Percentiles rank a stretch among this genome's conserved stretches.
These are phyloP conservation scores for Girardinus metallicus DNA, from an alignment of 2,797 vertebrate species.

Conservation along the genomic window DNA sequence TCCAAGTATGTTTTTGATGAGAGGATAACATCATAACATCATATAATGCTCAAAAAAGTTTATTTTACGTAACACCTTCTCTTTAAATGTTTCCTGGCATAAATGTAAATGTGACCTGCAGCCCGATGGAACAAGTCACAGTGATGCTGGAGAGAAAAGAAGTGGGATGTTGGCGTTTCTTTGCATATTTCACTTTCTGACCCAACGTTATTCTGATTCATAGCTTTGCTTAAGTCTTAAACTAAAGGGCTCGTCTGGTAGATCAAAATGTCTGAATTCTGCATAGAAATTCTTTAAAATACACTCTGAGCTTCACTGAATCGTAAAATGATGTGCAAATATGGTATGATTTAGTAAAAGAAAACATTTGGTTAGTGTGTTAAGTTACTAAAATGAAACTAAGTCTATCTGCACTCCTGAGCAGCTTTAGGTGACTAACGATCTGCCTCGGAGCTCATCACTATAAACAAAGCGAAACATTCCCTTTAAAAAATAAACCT, in stretches of 20 bases:
- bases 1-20: neutral
- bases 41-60: neutral
- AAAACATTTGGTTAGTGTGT: neutral
- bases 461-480: slow-evolving; percentile 2
- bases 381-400: neutral
- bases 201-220: neutral
- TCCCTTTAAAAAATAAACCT: neutral
- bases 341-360: neutral
- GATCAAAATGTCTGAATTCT: neutral
- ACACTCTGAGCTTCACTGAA: neutral
- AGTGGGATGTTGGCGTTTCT: neutral
- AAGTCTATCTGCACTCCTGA: neutral
- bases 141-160: slow-evolving; percentile 9
- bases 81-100: slow-evolving; percentile 6
- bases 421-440: slow-evolving; percentile 22
- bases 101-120: slow-evolving; percentile 8
- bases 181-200: neutral
- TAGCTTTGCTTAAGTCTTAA: neutral
- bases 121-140: slow-evolving; percentile 3
- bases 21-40: neutral
- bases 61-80: neutral
- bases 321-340: neutral
- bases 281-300: neutral
- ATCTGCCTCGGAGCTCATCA: slow-evolving; percentile 26
- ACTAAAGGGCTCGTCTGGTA: neutral